Percentiles rank a stretch among this genome's conserved stretches.
Conservation (phyloP, 1,140 invertebrate genomes). For the Hyposmocoma kahamanoa region DNA sequence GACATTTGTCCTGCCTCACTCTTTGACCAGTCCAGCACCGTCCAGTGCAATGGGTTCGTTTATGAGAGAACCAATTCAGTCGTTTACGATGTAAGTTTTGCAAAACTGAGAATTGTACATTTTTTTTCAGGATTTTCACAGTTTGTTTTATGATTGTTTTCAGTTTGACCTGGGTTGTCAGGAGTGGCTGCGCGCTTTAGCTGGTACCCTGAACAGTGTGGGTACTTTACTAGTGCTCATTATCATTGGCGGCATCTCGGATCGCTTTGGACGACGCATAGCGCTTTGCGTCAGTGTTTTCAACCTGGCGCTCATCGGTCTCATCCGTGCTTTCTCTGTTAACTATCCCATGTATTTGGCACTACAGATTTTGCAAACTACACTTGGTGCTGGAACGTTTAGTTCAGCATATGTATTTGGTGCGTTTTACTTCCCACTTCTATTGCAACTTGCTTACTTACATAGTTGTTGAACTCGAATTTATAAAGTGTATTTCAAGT, state of each 20-base stretch:
- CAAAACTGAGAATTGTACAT: too few species aligned
- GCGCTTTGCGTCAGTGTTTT: conserved; percentile 77
- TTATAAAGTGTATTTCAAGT: too few species aligned
- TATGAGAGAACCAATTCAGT: conserved; percentile 51
- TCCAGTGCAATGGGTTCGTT: conserved; percentile 44
- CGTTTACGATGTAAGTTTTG: conserved; percentile 52
- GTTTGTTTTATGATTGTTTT: conserved; percentile 15
- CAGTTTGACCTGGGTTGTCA: conserved; percentile 50
- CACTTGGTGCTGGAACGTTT: conserved; percentile 63
- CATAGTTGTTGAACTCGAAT: too few species aligned
- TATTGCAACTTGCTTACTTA: background rate
- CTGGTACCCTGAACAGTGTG: conserved; percentile 47
- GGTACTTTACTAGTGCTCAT: conserved; percentile 52
- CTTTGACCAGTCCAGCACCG: conserved; percentile 25
- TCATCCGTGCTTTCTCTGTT: conserved; percentile 78
- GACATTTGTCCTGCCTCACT: conserved; percentile 34
- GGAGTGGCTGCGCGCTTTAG: conserved; percentile 41
- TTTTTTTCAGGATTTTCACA: too few species aligned
- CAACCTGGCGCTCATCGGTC: conserved; percentile 72
- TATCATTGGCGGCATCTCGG: conserved; percentile 71
- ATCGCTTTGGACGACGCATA: conserved; percentile 76
- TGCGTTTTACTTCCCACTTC: too few species aligned
- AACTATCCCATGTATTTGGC: conserved; percentile 78
- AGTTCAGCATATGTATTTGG: conserved; percentile 61
- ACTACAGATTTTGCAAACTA: conserved; percentile 79